Percentiles rank a stretch among this genome's conserved stretches.
These are phyloP conservation scores for Dryas iulia DNA, from an alignment of 1,140 invertebrate species.

Conservation along the genomic window DNA sequence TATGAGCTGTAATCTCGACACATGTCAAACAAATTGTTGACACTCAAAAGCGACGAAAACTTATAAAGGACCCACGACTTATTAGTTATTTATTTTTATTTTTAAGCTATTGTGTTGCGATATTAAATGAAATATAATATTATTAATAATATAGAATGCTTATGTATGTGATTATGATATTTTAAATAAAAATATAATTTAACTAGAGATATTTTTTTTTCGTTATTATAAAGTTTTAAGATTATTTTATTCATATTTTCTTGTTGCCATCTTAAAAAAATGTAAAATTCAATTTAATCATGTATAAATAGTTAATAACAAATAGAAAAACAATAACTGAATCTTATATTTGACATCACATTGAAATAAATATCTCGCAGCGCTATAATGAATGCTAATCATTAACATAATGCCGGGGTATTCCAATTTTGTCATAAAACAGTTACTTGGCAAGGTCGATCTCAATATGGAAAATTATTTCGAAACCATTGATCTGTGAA, in stretches of 20 bases:
- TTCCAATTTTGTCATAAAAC: conserved; percentile 46
- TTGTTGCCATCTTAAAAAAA: too few relatives aligned
- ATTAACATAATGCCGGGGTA: conserved; percentile 54
- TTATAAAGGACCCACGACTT: conserved; percentile 34
- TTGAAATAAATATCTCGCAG: not conserved
- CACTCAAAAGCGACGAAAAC: conserved; percentile 47
- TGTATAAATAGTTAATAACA: too few relatives aligned
- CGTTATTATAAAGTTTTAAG: too few relatives aligned
- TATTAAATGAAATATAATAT: too few relatives aligned
- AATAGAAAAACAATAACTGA: not conserved
- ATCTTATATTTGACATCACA: not conserved
- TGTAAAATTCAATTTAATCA: too few relatives aligned
- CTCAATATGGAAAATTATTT: conserved; percentile 29
- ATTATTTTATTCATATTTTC: too few relatives aligned
- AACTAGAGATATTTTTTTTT: too few relatives aligned
- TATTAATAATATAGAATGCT: too few relatives aligned
- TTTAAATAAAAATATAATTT: too few relatives aligned
- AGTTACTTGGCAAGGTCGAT: conserved; percentile 61
- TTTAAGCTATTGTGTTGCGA: not conserved
- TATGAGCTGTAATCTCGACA: conserved; percentile 55
- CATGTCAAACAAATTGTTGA: conserved; percentile 66
- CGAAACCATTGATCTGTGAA: not conserved
- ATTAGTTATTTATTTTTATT: not conserved
- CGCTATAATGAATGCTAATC: conserved; percentile 29
- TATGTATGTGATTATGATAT: too few relatives aligned